These are phyloP conservation scores for Calyptomena viridis DNA, from an alignment of 2,113 vertebrate species.

Conservation along the genomic window DNA sequence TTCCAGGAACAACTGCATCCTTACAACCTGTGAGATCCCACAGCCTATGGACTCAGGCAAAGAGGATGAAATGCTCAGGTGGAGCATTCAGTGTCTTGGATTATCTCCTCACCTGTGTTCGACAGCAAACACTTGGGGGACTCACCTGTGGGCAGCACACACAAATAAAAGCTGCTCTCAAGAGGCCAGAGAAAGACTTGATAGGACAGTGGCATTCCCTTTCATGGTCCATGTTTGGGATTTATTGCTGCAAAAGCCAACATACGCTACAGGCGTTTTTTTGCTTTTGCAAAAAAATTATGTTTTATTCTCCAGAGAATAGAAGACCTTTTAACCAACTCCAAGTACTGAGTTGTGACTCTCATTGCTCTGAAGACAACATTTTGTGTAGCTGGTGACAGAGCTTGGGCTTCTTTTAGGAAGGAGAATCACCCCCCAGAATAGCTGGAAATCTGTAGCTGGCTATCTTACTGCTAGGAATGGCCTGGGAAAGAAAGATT, in stretches of 20 bases:
- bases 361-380: neutral
- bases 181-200: neutral
- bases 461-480: neutral
- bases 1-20: neutral
- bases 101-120: neutral
- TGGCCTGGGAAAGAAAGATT: neutral
- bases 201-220: neutral
- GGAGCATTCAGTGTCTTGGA: neutral
- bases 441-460: neutral
- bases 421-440: neutral
- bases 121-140: neutral
- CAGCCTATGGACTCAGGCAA: neutral
- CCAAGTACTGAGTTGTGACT: neutral
- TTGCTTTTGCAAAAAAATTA: neutral
- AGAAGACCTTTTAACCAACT: neutral
- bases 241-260: neutral
- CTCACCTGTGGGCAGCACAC: neutral
- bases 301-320: neutral
- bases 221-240: neutral
- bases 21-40: neutral
- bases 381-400: neutral
- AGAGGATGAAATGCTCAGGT: neutral
- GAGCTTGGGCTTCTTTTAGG: neutral
- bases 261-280: neutral
- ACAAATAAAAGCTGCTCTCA: neutral